Evolutionary conservation across 2,888 invertebrate species (phyloP).

Genomic region (Stegana nigrithorax): DNA sequence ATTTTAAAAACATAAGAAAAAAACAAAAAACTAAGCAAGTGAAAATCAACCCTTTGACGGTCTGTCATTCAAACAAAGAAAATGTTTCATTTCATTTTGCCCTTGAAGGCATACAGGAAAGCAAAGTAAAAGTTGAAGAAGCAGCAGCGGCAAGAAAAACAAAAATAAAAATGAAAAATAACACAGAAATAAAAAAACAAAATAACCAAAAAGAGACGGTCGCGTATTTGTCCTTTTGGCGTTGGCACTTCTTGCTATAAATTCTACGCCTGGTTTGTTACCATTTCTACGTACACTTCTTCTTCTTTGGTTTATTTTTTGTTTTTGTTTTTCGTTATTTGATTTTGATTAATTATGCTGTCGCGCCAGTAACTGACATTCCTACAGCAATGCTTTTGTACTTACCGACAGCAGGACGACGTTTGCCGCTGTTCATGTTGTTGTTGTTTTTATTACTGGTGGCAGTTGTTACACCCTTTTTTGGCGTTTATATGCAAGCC

Average conservation of each 20-base stretch:
- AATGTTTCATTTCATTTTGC: constrained; percentile 13
- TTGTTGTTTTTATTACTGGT: constrained; percentile 8
- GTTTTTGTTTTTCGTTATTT: constrained; percentile 51
- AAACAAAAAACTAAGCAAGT: no score
- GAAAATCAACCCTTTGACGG: no score
- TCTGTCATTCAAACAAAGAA: neutral
- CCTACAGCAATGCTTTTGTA: constrained; percentile 47
- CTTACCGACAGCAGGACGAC: constrained; percentile 11
- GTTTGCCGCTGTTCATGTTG: constrained; percentile 27
- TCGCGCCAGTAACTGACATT: constrained; percentile 36
- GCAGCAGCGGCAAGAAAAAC: neutral
- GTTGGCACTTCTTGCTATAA: no score
- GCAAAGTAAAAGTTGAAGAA: no score
- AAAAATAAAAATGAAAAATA: neutral
- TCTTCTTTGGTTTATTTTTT: neutral
- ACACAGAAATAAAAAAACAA: neutral
- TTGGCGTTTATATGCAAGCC: neutral
- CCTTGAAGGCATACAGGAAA: no score
- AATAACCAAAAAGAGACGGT: neutral
- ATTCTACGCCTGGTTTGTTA: neutral
- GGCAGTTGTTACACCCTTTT: neutral
- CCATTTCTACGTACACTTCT: neutral
- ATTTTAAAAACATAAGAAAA: no score
- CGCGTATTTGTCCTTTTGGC: neutral
- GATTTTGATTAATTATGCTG: constrained; percentile 64